Evolutionary conservation across 2,113 vertebrate species (phyloP), one percentile per base, ranked within the genome.

Genomic region (Eulacestoma nigropectus): DNA sequence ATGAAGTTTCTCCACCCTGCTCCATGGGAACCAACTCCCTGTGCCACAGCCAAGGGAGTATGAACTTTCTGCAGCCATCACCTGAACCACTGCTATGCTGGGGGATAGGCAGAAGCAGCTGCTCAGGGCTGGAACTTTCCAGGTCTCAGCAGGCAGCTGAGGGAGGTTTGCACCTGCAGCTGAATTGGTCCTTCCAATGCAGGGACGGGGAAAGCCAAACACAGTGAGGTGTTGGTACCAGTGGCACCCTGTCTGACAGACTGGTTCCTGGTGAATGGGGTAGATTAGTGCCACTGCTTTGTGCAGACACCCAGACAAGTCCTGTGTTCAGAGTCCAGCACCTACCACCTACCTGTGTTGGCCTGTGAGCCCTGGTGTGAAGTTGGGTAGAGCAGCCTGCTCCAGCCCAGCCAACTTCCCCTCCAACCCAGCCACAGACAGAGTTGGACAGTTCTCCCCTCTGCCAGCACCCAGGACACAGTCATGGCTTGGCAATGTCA

Each of bases 51-150:
- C 2, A 65, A 56, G 13, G 44, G 26, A 35, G 15, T 26, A 30
- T 11, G 35, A 77, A 55, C 16, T 35, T 81, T 53, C 32, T 59
- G 53, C 41, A 52, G 32, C 39, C 44, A 55, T 18, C 52, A 70
- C 18, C 16, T n/a, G 49, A 59, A 39, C 35, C 13, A 33, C 41
- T 0, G 0, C 26, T 8, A 5, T 1, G 1, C 18, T n/a, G 19
- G 32, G 22, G 5, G 8, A 59, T 47, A 16, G 22, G 13, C 10
- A 69, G 55, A 78, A 32, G 37, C 1, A 3, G 52, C 37, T 67
- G 37, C 46, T 75, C 27, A 39, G n/a, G 41, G 41, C 30, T 59
- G 29, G 47, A 87, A 35, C 29, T n/a, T 83, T 68, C 16, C 44
- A n/a, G 39, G 29, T 23, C 67, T 70, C 62, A 44, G 63, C 27